Conservation (phyloP, 2,888 invertebrate genomes). For the Rutpela maculata region DNA sequence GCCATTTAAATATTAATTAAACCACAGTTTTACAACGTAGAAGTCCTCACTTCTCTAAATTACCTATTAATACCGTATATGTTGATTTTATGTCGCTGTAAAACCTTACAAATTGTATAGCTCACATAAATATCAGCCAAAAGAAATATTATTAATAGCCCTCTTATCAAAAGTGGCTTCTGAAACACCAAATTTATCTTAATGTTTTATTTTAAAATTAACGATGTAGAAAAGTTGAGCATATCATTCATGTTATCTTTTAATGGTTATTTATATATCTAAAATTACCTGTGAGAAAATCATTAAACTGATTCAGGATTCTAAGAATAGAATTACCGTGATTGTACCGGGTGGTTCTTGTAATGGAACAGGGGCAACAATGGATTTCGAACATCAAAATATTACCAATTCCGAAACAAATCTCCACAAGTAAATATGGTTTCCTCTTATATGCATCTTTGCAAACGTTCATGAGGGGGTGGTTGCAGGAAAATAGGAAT, state of each 20-base stretch:
- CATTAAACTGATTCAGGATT: not conserved
- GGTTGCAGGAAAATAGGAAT: too few relatives aligned
- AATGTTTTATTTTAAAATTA: not conserved
- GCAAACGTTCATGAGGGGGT: too few relatives aligned
- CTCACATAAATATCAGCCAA: not conserved
- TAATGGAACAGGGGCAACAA: too few relatives aligned
- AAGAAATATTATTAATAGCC: not conserved
- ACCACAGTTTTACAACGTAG: not conserved
- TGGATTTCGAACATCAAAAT: too few relatives aligned
- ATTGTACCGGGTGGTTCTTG: too few relatives aligned
- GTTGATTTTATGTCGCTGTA: not conserved
- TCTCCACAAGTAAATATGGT: too few relatives aligned
- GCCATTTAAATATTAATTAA: not conserved
- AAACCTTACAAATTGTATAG: not conserved
- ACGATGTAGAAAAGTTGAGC: not conserved
- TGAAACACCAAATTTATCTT: not conserved
- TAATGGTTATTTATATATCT: constrained; percentile 7
- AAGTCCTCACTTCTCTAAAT: not conserved
- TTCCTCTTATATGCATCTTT: too few relatives aligned
- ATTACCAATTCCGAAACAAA: too few relatives aligned
- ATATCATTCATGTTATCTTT: not conserved
- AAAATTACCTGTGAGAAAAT: not conserved
- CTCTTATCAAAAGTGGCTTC: not conserved
- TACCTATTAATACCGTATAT: not conserved
- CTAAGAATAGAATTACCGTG: not conserved